A percentile compares a stretch with the other conserved stretches of the same genome.
Evolutionary conservation across 2,888 invertebrate genomes (phyloP).

Genomic region (Scotopteryx bipunctaria): DNA sequence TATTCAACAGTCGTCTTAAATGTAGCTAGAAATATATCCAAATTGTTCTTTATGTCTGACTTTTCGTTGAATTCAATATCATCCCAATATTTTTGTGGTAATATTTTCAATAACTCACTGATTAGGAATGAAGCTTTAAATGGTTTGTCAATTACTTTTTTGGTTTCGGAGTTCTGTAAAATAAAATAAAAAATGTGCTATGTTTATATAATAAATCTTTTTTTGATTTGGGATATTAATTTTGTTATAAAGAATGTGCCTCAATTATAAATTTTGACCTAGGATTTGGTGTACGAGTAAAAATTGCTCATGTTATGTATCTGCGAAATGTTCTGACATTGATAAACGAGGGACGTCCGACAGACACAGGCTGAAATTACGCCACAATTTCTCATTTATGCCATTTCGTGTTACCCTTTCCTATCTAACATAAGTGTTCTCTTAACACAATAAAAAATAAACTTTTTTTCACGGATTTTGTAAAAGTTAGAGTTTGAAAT

Average conservation of each 20-base stretch:
- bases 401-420: conserved; percentile 36
- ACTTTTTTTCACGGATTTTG: conserved; percentile 13
- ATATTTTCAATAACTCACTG: conserved; percentile 12
- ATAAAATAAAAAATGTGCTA: no score
- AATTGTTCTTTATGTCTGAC: conserved; percentile 36
- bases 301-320: conserved; percentile 41
- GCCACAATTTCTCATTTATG: conserved; percentile 54
- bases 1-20: conserved; percentile 49
- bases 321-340: conserved; percentile 47
- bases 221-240: conserved; percentile 5
- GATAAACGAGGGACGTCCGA: conserved; percentile 51
- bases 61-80: conserved; percentile 26
- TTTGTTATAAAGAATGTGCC: conserved; percentile 17
- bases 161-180: no score
- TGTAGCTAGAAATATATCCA: conserved; percentile 39
- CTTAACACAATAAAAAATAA: no score
- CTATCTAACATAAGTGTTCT: conserved; percentile 24
- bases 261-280: conserved; percentile 33
- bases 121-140: background rate
- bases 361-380: conserved; percentile 43
- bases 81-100: conserved; percentile 23
- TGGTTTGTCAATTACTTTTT: background rate
- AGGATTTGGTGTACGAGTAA: conserved; percentile 39
- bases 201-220: background rate
- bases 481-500: no score